Conservation (phyloP, 2,797 vertebrate genomes). For the Anomalospiza imberbis region DNA sequence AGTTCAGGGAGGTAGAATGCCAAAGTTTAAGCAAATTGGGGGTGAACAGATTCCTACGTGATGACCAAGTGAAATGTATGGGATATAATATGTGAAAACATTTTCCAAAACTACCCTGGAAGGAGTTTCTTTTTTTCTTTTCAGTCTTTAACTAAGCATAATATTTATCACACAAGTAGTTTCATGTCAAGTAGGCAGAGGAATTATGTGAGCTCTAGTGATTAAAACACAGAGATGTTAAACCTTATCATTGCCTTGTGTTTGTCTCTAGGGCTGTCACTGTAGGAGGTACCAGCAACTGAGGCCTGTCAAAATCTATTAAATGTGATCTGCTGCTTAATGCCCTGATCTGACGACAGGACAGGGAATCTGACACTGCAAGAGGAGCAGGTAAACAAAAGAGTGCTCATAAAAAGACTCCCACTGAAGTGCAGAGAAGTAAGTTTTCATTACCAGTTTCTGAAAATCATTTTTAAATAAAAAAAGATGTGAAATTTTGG, state of each 20-base stretch:
- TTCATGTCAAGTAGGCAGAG: slow-evolving; percentile 31
- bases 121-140: not conserved
- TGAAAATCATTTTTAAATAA: not conserved
- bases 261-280: slow-evolving; percentile 51
- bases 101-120: not conserved
- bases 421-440: not conserved
- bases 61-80: not conserved
- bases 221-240: slow-evolving; percentile 57
- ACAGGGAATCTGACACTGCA: not conserved
- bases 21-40: not conserved
- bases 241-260: slow-evolving; percentile 50
- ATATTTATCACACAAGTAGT: slow-evolving; percentile 9
- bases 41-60: not conserved
- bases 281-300: slow-evolving; percentile 51
- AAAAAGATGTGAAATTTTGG: not conserved
- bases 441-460: not conserved
- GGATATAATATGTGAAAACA: not conserved
- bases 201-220: slow-evolving; percentile 42
- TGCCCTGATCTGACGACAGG: not conserved
- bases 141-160: slow-evolving; percentile 16
- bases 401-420: not conserved
- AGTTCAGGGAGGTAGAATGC: not conserved
- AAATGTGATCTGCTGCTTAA: slow-evolving; percentile 41
- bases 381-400: not conserved
- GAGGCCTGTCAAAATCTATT: slow-evolving; percentile 49